Conservation (phyloP, 2,888 invertebrate species). For the Agonum fuliginosum region DNA sequence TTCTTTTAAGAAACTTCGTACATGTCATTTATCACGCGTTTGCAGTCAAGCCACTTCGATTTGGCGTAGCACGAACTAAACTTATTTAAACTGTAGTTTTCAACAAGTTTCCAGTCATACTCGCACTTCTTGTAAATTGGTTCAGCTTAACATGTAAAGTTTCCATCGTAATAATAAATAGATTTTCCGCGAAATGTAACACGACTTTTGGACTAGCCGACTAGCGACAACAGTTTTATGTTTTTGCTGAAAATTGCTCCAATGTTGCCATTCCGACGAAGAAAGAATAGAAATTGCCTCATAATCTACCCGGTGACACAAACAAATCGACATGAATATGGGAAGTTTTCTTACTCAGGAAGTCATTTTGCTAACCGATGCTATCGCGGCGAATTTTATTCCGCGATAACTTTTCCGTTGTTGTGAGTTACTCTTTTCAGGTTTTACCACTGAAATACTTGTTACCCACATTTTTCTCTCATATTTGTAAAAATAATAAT, state of each 20-base stretch:
- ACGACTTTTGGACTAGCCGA: slow-evolving; percentile 30
- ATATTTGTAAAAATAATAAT: too few relatives aligned
- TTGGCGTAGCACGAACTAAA: slow-evolving; percentile 32
- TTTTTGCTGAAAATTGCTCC: slow-evolving; percentile 36
- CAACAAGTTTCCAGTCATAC: slow-evolving; percentile 38
- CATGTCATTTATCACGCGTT: slow-evolving; percentile 29
- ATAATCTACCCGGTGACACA: slow-evolving; percentile 4
- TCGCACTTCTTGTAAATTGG: slow-evolving; percentile 41
- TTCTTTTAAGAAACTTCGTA: slow-evolving; percentile 35
- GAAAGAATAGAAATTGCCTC: slow-evolving; percentile 29
- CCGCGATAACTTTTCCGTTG: too few relatives aligned
- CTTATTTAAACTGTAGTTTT: slow-evolving; percentile 39
- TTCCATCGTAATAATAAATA: slow-evolving; percentile 44
- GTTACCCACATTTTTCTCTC: too few relatives aligned
- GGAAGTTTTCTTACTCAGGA: neutral
- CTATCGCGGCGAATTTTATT: too few relatives aligned
- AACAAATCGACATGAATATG: neutral
- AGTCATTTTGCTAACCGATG: neutral
- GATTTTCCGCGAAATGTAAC: slow-evolving; percentile 48
- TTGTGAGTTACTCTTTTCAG: too few relatives aligned
- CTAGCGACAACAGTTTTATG: slow-evolving; percentile 40
- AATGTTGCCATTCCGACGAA: slow-evolving; percentile 4
- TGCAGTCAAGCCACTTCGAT: slow-evolving; percentile 35
- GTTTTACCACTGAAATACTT: too few relatives aligned
- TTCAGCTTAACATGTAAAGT: slow-evolving; percentile 48